Evolutionary conservation across 1,140 invertebrate genomes (phyloP).

Genomic region (Cotesia chilonis): DNA sequence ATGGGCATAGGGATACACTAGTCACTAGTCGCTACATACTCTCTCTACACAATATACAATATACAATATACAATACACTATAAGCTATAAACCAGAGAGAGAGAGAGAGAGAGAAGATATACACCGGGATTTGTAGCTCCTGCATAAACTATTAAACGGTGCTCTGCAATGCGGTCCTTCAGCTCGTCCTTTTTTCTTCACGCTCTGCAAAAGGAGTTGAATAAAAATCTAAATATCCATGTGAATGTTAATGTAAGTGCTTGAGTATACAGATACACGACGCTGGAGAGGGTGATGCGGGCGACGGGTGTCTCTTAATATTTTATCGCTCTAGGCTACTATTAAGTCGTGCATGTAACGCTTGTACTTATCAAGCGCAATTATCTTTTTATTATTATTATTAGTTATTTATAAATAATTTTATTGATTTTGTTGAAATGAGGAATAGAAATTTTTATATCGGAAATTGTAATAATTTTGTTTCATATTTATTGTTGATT

Average conservation of each 20-base stretch:
- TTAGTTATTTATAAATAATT: no score
- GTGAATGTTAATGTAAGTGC: no score
- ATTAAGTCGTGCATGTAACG: no score
- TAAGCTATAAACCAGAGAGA: slow-evolving; percentile 26
- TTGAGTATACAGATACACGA: background rate
- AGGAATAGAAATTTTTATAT: no score
- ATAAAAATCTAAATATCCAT: background rate
- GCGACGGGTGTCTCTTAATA: background rate
- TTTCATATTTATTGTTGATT: no score
- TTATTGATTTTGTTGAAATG: no score
- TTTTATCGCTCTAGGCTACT: background rate
- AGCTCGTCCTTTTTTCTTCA: slow-evolving; percentile 32
- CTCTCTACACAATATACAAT: no score
- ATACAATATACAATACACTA: no score
- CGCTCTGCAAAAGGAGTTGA: background rate
- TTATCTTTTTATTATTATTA: no score
- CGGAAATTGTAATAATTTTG: no score
- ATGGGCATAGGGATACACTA: background rate
- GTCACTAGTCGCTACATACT: slow-evolving; percentile 14
- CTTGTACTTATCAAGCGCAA: no score
- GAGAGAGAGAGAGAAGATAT: slow-evolving; percentile 31
- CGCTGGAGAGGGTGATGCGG: no score
- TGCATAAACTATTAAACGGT: slow-evolving; percentile 46
- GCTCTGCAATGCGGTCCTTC: slow-evolving; percentile 44
- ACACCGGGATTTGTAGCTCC: slow-evolving; percentile 41